Evolutionary conservation across 2,888 invertebrate species (phyloP), one percentile per base, ranked within the genome.

Genomic region (Schizaphis graminum): DNA sequence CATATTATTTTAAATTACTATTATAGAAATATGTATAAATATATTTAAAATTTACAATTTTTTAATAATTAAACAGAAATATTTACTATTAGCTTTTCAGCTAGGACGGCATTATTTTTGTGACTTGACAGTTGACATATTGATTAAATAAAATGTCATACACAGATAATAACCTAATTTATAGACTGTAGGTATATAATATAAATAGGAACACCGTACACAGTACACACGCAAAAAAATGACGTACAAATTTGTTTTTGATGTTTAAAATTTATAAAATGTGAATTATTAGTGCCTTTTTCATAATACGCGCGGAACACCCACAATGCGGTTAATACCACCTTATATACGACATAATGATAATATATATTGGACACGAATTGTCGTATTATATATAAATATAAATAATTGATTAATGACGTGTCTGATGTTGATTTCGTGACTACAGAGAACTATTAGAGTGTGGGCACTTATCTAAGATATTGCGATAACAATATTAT

Each of bases 341-440:
- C 35, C 11, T 35, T 35, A 77, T 35, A 77, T 35, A 35, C 77
- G 77, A 35, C 21, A 35, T 77, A 77, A 77, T 35, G 77, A 35
- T 35, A 35, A 77, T 77, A 35, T 8, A 35, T 77, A 41, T 77
- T 24, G 77, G 35, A 41, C 35, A 77, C 77, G 21, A 77, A 77
- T 21, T 35, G n/a, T n/a, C n/a, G 35, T 77, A 77, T 35, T 21
- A 8, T 77, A 35, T 77, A 77, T 7, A 35, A 77, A 77, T 35
- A 77, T 7, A 35, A 77, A 77, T 77, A 77, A 77, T 77, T 77
- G 77, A 77, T 77, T 77, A 77, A 77, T 77, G 77, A 77, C 67
- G 24, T 21, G 77, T 35, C 21, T 35, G 21, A 77, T 77, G 35
- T 77, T 77, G 77, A 77, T 77, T 77, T 77, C 77, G 77, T 77